These are phyloP conservation scores for Formicarius rufipectus DNA, from an alignment of 2,113 vertebrate genomes.

Conservation along the genomic window DNA sequence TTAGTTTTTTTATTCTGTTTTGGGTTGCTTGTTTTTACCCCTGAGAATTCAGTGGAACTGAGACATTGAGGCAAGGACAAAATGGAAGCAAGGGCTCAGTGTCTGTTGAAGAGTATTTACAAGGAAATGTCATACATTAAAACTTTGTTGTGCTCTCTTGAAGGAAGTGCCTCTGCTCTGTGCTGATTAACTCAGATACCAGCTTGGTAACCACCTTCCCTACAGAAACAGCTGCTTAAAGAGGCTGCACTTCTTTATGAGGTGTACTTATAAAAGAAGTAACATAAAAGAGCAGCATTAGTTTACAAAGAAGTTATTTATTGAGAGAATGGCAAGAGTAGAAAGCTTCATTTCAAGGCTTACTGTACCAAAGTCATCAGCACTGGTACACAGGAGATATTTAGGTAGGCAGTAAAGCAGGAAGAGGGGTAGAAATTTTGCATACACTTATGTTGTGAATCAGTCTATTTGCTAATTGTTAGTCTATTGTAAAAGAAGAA, in stretches of 20 bases:
- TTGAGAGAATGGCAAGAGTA: background rate
- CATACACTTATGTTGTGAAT: conserved; percentile 40
- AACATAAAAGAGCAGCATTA: background rate
- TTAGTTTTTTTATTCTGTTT: background rate
- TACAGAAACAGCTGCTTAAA: background rate
- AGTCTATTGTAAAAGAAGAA: conserved; percentile 67
- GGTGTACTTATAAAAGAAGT: background rate
- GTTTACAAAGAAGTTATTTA: background rate
- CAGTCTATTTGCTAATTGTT: conserved; percentile 58
- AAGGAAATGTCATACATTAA: background rate
- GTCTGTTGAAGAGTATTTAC: background rate
- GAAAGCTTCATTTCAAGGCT: background rate
- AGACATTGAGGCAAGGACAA: background rate
- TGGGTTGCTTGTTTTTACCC: background rate
- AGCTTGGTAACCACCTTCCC: background rate
- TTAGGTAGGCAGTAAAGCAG: background rate
- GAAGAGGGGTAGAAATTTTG: background rate
- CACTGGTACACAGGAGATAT: background rate
- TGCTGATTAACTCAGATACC: background rate
- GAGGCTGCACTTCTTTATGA: background rate
- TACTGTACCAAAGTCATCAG: background rate
- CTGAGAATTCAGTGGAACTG: background rate
- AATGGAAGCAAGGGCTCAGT: background rate
- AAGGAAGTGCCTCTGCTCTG: background rate
- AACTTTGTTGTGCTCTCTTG: background rate